Evolutionary conservation across 2,888 invertebrate genomes (phyloP).

Genomic region (Ceraclea dissimilis): DNA sequence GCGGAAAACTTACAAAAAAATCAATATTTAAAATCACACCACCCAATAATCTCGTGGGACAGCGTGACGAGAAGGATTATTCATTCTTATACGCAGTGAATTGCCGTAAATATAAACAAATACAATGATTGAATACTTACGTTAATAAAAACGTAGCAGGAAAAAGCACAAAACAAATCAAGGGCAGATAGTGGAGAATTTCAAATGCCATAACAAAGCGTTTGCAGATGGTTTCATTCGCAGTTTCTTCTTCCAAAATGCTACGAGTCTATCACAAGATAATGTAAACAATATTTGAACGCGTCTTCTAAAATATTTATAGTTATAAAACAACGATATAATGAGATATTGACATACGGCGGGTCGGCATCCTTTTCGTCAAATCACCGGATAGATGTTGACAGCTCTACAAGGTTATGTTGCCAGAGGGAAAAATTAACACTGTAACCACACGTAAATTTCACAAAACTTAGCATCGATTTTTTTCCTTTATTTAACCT

Average conservation of each 20-base stretch:
- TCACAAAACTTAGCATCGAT: too few species aligned
- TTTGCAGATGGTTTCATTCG: slow-evolving; percentile 4
- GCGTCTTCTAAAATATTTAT: too few species aligned
- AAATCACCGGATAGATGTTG: slow-evolving; percentile 1
- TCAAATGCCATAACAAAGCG: slow-evolving; percentile 31
- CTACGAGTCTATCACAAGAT: too few species aligned
- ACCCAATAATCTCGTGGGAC: too few species aligned
- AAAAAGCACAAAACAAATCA: slow-evolving; percentile 35
- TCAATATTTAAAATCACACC: neutral
- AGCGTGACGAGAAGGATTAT: too few species aligned
- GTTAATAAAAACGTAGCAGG: slow-evolving; percentile 36
- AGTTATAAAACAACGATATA: neutral
- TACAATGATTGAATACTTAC: slow-evolving; percentile 30
- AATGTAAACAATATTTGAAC: too few species aligned
- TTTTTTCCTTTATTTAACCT: too few species aligned
- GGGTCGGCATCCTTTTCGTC: neutral
- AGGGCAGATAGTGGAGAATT: slow-evolving; percentile 33
- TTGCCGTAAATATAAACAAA: neutral
- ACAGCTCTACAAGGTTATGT: neutral
- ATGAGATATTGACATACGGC: neutral
- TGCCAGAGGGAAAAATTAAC: neutral
- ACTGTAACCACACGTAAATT: too few species aligned
- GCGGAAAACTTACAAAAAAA: neutral
- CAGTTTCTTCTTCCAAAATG: neutral
- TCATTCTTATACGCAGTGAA: too few species aligned